Percentiles rank a stretch among this genome's conserved stretches.
Conservation (phyloP, 2,113 vertebrate genomes). For the Cnemophilus loriae region DNA sequence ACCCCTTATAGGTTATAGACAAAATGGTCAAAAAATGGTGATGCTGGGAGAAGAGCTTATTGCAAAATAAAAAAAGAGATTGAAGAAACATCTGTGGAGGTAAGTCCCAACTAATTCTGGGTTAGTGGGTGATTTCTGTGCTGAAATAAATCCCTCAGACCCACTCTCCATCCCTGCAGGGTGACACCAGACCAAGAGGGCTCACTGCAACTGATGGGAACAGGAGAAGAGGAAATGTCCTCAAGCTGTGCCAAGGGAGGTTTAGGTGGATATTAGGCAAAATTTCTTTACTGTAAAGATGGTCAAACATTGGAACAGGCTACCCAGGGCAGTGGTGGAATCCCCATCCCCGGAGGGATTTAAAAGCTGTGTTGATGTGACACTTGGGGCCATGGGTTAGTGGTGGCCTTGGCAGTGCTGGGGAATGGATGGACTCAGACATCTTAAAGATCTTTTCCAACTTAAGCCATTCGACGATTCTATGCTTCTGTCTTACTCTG, state of each 20-base stretch:
- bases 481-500: not conserved
- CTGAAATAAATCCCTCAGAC: not conserved
- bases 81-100: not conserved
- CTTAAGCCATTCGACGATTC: not conserved
- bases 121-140: not conserved
- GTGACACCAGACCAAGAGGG: not conserved
- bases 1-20: not conserved
- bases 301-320: not conserved
- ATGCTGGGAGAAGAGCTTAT: not conserved
- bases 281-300: not conserved
- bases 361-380: not conserved
- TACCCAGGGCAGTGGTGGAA: not conserved
- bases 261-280: not conserved
- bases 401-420: not conserved
- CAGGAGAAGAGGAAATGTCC: not conserved
- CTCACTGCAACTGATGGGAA: not conserved
- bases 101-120: not conserved
- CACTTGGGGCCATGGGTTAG: not conserved
- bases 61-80: not conserved
- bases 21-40: not conserved
- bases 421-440: not conserved
- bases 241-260: not conserved
- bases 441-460: not conserved
- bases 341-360: not conserved
- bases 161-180: not conserved